A percentile compares a stretch with the other conserved stretches of the same genome.
phyloP scores from a whole-genome alignment of 2,113 vertebrate species.

The Lipophrys pholis region DNA sequence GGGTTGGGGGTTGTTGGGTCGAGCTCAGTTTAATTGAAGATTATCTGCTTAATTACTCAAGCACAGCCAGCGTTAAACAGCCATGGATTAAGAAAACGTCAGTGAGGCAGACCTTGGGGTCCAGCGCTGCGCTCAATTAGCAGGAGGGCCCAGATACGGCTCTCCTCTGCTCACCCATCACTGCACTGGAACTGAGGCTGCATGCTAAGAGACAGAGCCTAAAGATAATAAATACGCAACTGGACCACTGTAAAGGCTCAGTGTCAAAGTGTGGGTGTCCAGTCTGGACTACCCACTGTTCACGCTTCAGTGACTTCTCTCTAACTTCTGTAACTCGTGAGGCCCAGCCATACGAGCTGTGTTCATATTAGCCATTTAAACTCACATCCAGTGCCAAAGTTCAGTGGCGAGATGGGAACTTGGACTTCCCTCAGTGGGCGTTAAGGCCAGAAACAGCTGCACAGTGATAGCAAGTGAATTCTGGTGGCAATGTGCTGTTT shows the following conservation, averaged over 20 bases:
- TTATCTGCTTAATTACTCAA: slow-evolving; percentile 86
- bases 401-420: background rate
- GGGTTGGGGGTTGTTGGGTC: slow-evolving; percentile 64
- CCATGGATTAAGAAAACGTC: slow-evolving; percentile 76
- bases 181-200: slow-evolving; percentile 55
- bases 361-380: background rate
- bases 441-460: background rate
- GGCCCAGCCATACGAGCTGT: background rate
- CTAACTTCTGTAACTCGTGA: background rate
- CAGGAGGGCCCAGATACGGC: slow-evolving; percentile 66
- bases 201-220: slow-evolving; percentile 63
- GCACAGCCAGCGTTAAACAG: slow-evolving; percentile 80
- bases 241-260: slow-evolving; percentile 14
- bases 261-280: slow-evolving; percentile 20
- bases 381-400: background rate
- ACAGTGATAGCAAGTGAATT: background rate
- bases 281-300: slow-evolving; percentile 22
- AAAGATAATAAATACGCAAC: slow-evolving; percentile 46
- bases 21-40: slow-evolving; percentile 83
- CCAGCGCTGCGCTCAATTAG: slow-evolving; percentile 76
- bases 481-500: background rate
- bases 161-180: slow-evolving; percentile 43
- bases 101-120: slow-evolving; percentile 75
- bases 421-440: background rate
- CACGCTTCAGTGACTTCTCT: background rate